Conservation (phyloP, 2,797 vertebrate genomes). For the Oreochromis grahami region DNA sequence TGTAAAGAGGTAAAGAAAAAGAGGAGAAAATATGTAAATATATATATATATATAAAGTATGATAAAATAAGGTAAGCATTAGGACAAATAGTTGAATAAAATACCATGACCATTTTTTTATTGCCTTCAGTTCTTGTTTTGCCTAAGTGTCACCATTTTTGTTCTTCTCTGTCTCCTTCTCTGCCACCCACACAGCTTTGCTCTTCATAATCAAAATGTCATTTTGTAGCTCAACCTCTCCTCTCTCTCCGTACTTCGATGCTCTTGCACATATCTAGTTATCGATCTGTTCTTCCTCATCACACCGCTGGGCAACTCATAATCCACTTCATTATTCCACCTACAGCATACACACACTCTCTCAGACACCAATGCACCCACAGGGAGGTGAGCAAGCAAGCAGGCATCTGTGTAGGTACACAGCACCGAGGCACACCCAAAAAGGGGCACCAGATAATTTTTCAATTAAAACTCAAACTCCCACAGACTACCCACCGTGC, state of each 20-base stretch:
- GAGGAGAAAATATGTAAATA: background rate
- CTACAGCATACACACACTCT: constrained; percentile 2
- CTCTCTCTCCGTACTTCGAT: constrained; percentile 1
- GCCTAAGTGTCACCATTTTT: background rate
- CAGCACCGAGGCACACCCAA: constrained; percentile 6
- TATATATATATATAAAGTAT: background rate
- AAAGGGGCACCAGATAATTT: constrained; percentile 36
- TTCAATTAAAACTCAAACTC: constrained; percentile 53
- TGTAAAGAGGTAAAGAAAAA: background rate
- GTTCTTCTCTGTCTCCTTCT: background rate
- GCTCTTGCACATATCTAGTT: constrained; percentile 48
- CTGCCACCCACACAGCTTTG: constrained; percentile 2
- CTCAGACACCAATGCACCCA: background rate
- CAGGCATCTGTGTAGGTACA: constrained; percentile 16
- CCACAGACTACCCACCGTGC: constrained; percentile 40
- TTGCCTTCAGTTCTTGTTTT: background rate
- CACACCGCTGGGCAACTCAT: constrained; percentile 46
- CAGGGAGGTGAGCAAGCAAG: constrained; percentile 27
- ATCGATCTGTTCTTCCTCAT: constrained; percentile 60
- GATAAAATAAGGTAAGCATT: background rate
- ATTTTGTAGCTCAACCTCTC: constrained; percentile 13
- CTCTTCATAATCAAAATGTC: constrained; percentile 31
- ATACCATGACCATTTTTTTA: background rate
- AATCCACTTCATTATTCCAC: constrained; percentile 69
- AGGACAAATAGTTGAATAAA: background rate